Evolutionary conservation across 2,797 vertebrate species (phyloP), one percentile per base, ranked within the genome.

Genomic region (Crypturellus tataupa): DNA sequence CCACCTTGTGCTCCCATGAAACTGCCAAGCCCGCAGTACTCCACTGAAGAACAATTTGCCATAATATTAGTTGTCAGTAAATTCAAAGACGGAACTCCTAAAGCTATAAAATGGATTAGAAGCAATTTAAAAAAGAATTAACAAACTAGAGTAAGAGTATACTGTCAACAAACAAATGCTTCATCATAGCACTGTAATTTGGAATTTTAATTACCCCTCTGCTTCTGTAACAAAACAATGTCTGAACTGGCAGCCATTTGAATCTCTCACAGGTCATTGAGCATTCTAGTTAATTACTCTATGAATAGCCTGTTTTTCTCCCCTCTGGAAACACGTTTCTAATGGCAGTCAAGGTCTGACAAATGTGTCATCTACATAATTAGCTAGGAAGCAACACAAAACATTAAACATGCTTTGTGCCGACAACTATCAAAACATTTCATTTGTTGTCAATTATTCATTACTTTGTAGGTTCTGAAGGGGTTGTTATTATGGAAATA

Each of bases 371-470:
- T 99, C 98, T 98, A 98, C 98, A 98, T 99, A 99, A 99, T 99
- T 99, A 99, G 98, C 98, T 98, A 98, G 98, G 98, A 99, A 98
- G 98, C 98, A 98, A 98, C 98, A 98, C 98, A 98, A 99, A 99
- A 99, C 99, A 99, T 99, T 99, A 98, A 99, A 99, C 98, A 98
- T 98, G 98, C 98, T 98, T 98, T 98, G 98, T 98, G 98, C 98
- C 97, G 98, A 98, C 98, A 98, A 99, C 98, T 99, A 99, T 99
- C 99, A 99, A 99, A 99, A 99, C 98, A 99, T 99, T 99, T 99
- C 98, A 99, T 99, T 99, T 99, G 98, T 99, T 99, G 98, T 99
- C 99, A 99, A 99, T 99, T 99, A 99, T 99, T 99, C 98, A 99
- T 98, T 97, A 98, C 98, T 99, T 99, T 99, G 99, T 99, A 98